These are phyloP conservation scores for Brachyopa scutellaris DNA, from an alignment of 2,888 invertebrate species.

Conservation along the genomic window DNA sequence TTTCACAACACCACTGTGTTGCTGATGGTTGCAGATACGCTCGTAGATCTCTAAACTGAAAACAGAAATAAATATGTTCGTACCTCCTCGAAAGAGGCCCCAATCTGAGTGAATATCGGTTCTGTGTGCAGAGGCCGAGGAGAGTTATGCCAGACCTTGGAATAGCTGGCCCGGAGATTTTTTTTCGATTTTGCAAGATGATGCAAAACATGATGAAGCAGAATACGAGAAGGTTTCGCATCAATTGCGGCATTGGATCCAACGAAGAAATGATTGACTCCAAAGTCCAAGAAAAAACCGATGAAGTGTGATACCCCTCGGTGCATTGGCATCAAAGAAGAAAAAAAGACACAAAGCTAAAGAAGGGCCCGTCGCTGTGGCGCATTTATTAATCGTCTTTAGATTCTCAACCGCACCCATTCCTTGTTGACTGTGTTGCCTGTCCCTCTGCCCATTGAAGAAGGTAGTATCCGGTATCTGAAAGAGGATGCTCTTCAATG, in stretches of 20 bases:
- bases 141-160: constrained; percentile 60
- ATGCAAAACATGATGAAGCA: constrained; percentile 48
- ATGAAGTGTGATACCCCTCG: constrained; percentile 51
- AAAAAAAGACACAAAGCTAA: neutral
- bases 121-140: constrained; percentile 10
- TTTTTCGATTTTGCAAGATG: constrained; percentile 56
- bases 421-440: neutral
- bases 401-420: constrained; percentile 43
- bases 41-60: constrained; percentile 19
- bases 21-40: constrained; percentile 42
- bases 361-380: constrained; percentile 1
- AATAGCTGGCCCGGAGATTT: constrained; percentile 41
- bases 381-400: constrained; percentile 35
- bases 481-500: constrained; percentile 49
- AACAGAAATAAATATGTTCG: constrained; percentile 11
- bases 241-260: constrained; percentile 40
- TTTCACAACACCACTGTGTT: constrained; percentile 36
- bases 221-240: constrained; percentile 44
- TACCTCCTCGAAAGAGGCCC: constrained; percentile 10
- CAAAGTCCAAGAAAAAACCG: constrained; percentile 60
- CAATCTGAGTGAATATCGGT: constrained; percentile 35
- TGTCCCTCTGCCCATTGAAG: constrained; percentile 27
- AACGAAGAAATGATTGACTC: constrained; percentile 16
- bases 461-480: constrained; percentile 52
- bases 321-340: constrained; percentile 29